Evolutionary conservation across 1,140 invertebrate genomes (phyloP).

Genomic region (Drosophila tristis): DNA sequence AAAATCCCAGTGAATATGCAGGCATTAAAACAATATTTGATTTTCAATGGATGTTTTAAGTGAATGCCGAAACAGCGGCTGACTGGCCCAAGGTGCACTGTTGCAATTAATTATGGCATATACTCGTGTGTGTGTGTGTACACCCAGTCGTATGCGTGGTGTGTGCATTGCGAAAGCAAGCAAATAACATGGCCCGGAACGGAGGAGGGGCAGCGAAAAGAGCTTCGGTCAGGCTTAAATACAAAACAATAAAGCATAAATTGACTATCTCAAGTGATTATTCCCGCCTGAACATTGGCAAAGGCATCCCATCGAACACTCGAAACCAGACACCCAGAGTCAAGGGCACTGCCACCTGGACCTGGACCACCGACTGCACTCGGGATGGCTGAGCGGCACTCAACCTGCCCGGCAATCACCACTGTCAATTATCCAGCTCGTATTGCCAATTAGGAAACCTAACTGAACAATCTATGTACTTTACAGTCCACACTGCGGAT

Average conservation of each 20-base stretch:
- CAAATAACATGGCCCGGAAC: no score
- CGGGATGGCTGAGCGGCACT: constrained; percentile 8
- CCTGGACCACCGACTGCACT: constrained; percentile 18
- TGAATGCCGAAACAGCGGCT: constrained; percentile 15
- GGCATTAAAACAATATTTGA: no score
- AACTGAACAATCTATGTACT: neutral
- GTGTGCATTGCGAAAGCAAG: neutral
- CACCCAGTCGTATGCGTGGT: constrained; percentile 54
- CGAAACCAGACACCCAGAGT: no score
- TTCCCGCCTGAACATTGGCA: no score
- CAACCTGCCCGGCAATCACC: constrained; percentile 35
- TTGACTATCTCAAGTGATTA: neutral
- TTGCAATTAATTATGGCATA: constrained; percentile 69
- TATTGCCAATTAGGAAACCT: constrained; percentile 33
- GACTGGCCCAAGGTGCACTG: constrained; percentile 6
- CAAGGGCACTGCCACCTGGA: neutral
- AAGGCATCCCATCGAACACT: no score
- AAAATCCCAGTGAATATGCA: no score
- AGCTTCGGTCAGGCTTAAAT: no score
- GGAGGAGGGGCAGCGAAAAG: no score
- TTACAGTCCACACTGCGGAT: no score
- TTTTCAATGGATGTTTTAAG: constrained; percentile 23
- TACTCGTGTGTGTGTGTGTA: neutral
- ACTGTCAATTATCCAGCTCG: constrained; percentile 31
- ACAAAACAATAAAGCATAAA: no score